Percentiles rank a stretch among this genome's conserved stretches.
Evolutionary conservation across 1,140 invertebrate species (phyloP).

Genomic region (Cotesia glomerata): DNA sequence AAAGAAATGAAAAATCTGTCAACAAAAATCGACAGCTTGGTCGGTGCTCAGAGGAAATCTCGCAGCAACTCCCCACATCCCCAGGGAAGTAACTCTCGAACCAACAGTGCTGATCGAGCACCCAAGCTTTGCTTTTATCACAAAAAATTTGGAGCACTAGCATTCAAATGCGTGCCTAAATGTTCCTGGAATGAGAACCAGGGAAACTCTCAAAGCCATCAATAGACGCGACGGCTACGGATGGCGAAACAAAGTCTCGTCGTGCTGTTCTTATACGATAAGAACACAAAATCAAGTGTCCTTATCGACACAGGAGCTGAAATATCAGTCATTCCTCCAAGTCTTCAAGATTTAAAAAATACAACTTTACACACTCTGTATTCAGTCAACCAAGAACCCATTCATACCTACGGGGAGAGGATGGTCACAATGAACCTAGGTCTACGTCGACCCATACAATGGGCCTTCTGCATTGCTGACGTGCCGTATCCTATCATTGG

Average conservation of each 20-base stretch:
- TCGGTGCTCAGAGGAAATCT: neutral
- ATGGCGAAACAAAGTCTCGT: neutral
- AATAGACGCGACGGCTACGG: neutral
- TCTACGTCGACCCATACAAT: constrained; percentile 22
- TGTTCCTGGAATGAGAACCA: neutral
- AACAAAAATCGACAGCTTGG: neutral
- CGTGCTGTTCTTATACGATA: neutral
- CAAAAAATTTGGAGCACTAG: neutral
- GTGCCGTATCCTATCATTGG: constrained; percentile 28
- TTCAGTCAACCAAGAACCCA: constrained; percentile 20
- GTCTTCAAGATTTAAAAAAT: neutral
- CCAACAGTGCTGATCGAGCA: constrained; percentile 24
- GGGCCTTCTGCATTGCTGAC: constrained; percentile 31
- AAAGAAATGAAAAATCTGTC: neutral
- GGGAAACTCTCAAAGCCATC: neutral
- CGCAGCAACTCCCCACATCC: neutral
- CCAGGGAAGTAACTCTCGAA: constrained; percentile 14
- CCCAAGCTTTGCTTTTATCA: constrained; percentile 39
- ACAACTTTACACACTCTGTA: neutral
- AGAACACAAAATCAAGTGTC: neutral
- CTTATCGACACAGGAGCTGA: constrained; percentile 14
- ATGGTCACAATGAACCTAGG: constrained; percentile 16
- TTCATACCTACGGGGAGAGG: constrained; percentile 24
- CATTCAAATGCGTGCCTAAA: neutral
- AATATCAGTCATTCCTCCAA: constrained; percentile 11